Percentiles rank a stretch among this genome's conserved stretches.
phyloP scores from a whole-genome alignment of 2,888 invertebrate genomes.

The Nasonia oneida region DNA sequence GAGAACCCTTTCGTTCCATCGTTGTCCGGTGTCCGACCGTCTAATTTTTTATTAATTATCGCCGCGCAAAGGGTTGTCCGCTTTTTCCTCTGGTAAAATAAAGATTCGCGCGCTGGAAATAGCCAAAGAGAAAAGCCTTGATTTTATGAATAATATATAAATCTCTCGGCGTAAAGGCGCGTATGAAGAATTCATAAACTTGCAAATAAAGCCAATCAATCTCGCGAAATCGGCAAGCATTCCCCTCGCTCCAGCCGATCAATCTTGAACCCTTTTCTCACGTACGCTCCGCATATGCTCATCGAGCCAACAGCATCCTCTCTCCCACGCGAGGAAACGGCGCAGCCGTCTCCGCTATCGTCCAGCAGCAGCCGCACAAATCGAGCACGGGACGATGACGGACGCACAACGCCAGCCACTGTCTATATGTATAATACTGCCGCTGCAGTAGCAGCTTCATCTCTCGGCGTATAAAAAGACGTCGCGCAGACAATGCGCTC shows the following conservation, averaged over 20 bases:
- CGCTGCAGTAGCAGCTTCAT: not conserved
- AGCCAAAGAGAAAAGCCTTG: not conserved
- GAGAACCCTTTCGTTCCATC: not conserved
- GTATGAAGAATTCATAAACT: conserved; percentile 5
- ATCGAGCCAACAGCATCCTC: conserved; percentile 25
- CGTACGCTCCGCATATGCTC: conserved; percentile 36
- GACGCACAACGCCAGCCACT: conserved; percentile 19
- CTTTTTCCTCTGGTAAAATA: not conserved
- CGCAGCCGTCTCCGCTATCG: not conserved
- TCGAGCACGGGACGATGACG: conserved; percentile 26
- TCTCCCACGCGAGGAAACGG: conserved; percentile 30
- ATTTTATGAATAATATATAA: not conserved
- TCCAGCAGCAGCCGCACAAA: not conserved
- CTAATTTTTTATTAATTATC: conserved; percentile 1
- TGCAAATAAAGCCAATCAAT: conserved; percentile 11
- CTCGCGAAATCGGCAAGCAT: conserved; percentile 27
- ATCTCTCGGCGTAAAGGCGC: not conserved
- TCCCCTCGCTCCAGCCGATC: conserved; percentile 46
- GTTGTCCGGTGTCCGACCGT: not conserved
- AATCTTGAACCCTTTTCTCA: conserved; percentile 39
- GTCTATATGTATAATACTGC: not conserved
- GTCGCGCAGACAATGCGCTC: conserved; percentile 65
- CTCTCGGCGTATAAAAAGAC: conserved; percentile 23
- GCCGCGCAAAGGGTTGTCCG: not conserved
- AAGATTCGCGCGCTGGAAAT: not conserved